A percentile compares a stretch with the other conserved stretches of the same genome.
Conservation (phyloP, 2,888 invertebrate genomes). For the Trileptium ribeirensis region DNA sequence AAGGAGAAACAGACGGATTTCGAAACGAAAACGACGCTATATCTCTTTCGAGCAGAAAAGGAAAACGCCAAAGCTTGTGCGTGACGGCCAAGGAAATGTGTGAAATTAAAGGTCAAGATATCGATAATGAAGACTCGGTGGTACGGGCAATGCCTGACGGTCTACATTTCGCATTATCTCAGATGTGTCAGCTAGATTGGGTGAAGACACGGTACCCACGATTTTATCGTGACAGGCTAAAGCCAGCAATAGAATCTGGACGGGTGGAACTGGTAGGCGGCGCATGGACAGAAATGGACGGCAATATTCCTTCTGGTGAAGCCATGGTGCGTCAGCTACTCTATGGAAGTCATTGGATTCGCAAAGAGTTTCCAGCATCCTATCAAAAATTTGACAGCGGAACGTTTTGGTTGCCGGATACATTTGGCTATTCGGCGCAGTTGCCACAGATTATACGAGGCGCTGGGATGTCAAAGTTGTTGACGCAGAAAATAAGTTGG, state of each 20-base stretch:
- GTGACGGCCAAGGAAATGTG: no score
- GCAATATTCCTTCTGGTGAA: conserved; percentile 55
- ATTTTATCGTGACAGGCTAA: conserved; percentile 52
- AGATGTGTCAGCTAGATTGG: conserved; percentile 58
- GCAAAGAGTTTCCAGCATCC: conserved; percentile 55
- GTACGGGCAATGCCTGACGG: no score
- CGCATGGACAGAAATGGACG: conserved; percentile 58
- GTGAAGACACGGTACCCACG: conserved; percentile 55
- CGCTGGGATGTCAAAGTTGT: conserved; percentile 54
- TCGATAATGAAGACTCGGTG: no score
- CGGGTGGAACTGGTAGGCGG: conserved; percentile 57
- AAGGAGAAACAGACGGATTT: no score
- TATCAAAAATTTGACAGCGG: conserved; percentile 27
- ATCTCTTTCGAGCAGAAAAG: neutral
- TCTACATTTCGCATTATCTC: conserved; percentile 24
- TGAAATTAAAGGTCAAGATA: no score
- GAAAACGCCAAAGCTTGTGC: no score
- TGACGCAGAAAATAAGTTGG: conserved; percentile 58
- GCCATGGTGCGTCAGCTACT: conserved; percentile 57
- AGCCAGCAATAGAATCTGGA: conserved; percentile 49
- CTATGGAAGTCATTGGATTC: conserved; percentile 56
- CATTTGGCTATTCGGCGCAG: conserved; percentile 58
- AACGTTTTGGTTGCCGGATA: conserved; percentile 58
- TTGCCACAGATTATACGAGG: conserved; percentile 56
- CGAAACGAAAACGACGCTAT: conserved; percentile 38